Evolutionary conservation across 2,797 vertebrate species (phyloP).

Genomic region (Hypotaenidia okinawae): DNA sequence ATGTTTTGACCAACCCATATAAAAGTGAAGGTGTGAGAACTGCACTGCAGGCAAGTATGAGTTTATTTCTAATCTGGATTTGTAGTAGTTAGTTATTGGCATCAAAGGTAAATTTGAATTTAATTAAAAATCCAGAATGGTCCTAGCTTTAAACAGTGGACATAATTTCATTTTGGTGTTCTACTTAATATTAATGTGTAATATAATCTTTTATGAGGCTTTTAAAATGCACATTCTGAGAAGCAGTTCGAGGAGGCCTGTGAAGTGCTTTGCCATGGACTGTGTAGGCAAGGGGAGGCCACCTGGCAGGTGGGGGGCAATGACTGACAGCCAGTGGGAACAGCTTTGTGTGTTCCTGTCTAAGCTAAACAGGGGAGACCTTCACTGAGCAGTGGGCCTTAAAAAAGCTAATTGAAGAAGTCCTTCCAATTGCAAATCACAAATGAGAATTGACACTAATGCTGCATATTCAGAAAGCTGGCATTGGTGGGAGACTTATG

Average conservation of each 20-base stretch:
- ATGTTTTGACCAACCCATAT: background rate
- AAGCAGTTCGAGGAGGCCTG: background rate
- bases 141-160: background rate
- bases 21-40: background rate
- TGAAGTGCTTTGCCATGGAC: background rate
- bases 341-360: background rate
- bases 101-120: background rate
- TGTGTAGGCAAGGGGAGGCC: background rate
- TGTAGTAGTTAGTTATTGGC: background rate
- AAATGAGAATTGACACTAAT: conserved; percentile 39
- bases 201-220: background rate
- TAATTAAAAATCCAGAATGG: background rate
- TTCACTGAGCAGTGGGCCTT: background rate
- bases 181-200: background rate
- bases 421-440: conserved; percentile 16
- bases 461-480: conserved; percentile 41
- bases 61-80: background rate
- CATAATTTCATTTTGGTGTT: background rate
- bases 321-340: background rate
- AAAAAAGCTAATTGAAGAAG: conserved; percentile 23
- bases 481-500: conserved; percentile 32
- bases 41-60: background rate
- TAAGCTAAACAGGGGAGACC: background rate
- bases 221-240: background rate
- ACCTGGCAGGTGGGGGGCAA: background rate